Conservation (phyloP, 1,140 invertebrate species). For the Apocrypta bakeri region DNA sequence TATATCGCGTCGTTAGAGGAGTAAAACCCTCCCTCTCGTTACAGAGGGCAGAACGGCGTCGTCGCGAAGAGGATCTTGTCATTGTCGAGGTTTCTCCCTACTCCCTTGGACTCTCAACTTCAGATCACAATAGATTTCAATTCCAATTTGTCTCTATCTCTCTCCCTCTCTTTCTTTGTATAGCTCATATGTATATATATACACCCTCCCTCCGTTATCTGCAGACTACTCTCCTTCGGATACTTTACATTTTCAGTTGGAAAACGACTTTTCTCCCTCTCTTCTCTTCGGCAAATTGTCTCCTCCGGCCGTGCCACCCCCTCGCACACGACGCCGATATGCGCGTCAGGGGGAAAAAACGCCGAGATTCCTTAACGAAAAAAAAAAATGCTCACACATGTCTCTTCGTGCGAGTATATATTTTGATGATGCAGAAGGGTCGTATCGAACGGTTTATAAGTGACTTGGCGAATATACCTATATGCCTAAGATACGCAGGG, state of each 20-base stretch:
- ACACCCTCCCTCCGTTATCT: no score
- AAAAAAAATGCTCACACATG: background rate
- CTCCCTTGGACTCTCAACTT: slow-evolving; percentile 14
- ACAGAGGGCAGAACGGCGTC: slow-evolving; percentile 6
- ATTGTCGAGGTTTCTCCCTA: background rate
- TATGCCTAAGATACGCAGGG: no score
- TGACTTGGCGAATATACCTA: background rate
- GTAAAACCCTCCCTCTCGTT: background rate
- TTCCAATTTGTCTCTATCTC: slow-evolving; percentile 34
- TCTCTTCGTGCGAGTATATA: background rate
- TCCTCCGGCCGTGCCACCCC: background rate
- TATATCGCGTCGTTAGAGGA: no score
- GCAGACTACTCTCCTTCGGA: background rate
- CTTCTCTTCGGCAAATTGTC: background rate
- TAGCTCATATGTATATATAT: background rate
- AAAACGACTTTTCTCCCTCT: background rate
- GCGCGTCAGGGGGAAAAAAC: background rate
- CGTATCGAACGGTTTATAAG: background rate
- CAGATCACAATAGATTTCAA: slow-evolving; percentile 43
- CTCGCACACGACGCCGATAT: background rate
- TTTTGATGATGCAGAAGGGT: background rate
- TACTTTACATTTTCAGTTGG: background rate
- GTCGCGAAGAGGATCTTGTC: background rate
- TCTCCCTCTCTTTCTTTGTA: background rate
- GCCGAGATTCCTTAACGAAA: background rate